Evolutionary conservation across 2,797 vertebrate species (phyloP).

Genomic region (Dendrocincla fuliginosa): DNA sequence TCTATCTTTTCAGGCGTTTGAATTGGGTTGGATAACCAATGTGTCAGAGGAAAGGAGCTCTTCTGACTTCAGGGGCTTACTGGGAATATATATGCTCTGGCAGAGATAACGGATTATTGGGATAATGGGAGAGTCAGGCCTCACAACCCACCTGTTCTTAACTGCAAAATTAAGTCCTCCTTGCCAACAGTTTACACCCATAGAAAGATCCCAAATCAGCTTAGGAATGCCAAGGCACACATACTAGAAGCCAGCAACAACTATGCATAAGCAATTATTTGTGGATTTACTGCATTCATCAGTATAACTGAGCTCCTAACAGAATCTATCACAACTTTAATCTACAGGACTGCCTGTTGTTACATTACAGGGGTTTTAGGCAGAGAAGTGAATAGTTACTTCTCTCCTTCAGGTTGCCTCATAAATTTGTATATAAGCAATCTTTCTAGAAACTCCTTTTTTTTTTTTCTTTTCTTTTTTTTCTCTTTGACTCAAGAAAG

Average conservation of each 20-base stretch:
- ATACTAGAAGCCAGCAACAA: background rate
- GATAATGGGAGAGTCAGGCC: background rate
- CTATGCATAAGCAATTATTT: background rate
- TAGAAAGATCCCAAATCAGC: background rate
- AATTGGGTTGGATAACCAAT: background rate
- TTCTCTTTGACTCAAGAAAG: background rate
- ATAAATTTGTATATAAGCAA: background rate
- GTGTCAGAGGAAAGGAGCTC: background rate
- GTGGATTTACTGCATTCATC: background rate
- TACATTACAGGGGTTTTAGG: background rate
- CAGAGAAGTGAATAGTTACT: background rate
- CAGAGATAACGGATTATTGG: background rate
- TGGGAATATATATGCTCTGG: background rate
- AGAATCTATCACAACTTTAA: background rate
- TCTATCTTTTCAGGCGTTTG: background rate
- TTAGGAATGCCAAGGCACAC: background rate
- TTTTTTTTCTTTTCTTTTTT: too few species aligned
- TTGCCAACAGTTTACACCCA: background rate
- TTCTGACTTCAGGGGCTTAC: background rate
- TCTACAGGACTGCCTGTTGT: background rate
- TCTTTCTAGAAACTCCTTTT: background rate
- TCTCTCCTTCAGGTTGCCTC: background rate
- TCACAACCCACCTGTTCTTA: background rate
- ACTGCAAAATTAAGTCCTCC: background rate
- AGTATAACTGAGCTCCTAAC: background rate